These are phyloP conservation scores for Nibea coibor DNA, from an alignment of 2,113 vertebrate genomes.

Conservation along the genomic window DNA sequence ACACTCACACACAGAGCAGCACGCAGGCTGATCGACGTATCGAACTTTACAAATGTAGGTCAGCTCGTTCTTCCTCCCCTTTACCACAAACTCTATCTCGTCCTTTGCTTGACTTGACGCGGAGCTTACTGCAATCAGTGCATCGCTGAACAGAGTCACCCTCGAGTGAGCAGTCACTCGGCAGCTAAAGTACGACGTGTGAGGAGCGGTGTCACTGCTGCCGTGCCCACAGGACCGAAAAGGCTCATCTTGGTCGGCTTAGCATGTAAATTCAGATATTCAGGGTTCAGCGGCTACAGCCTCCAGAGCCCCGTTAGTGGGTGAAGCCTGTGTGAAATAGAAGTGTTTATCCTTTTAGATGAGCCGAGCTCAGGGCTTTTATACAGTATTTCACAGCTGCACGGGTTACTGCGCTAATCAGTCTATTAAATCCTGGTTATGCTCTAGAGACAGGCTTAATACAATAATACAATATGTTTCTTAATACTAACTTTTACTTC, in stretches of 20 bases:
- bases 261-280: conserved; percentile 52
- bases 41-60: not conserved
- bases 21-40: not conserved
- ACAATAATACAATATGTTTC: not conserved
- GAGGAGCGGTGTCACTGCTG: not conserved
- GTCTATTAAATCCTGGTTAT: not conserved
- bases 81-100: too few relatives aligned
- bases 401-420: not conserved
- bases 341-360: conserved; percentile 40
- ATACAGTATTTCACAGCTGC: not conserved
- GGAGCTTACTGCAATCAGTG: not conserved
- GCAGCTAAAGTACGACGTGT: not conserved
- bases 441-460: not conserved
- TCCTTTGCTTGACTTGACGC: not conserved
- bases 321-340: conserved; percentile 41
- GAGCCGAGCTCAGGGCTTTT: conserved; percentile 2
- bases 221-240: conserved; percentile 3
- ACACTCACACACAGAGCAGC: not conserved
- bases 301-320: conserved; percentile 37
- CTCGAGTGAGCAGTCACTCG: not conserved
- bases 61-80: not conserved
- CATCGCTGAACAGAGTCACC: not conserved
- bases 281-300: conserved; percentile 38
- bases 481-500: not conserved
- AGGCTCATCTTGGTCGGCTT: conserved; percentile 37